phyloP scores from a whole-genome alignment of 2,797 vertebrate genomes.

The Urosaurus nigricauda region DNA sequence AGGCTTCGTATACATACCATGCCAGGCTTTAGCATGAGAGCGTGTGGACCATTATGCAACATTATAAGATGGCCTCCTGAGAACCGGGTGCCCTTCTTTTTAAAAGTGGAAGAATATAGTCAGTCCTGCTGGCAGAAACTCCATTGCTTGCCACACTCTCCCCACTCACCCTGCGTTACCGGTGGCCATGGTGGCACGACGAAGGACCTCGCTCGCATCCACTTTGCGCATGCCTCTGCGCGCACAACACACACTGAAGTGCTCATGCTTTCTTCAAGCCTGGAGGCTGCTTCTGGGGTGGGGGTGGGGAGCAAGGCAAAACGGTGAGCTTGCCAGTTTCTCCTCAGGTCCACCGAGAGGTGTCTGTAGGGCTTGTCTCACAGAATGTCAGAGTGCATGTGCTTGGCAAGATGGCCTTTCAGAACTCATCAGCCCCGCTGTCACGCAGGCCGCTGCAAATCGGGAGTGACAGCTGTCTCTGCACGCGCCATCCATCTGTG shows the following conservation, averaged over 20 bases:
- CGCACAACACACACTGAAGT: slow-evolving; percentile 43
- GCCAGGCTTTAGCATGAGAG: neutral
- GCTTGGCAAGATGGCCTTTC: slow-evolving; percentile 83
- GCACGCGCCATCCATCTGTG: slow-evolving; percentile 90
- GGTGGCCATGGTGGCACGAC: slow-evolving; percentile 21
- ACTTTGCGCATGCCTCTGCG: slow-evolving; percentile 23
- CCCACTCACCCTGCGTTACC: slow-evolving; percentile 44
- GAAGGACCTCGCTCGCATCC: slow-evolving; percentile 50
- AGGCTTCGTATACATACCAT: no score
- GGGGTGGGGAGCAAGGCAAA: slow-evolving; percentile 45
- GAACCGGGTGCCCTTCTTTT: neutral
- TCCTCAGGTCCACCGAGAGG: slow-evolving; percentile 81
- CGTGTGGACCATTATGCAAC: neutral
- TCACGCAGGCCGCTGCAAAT: slow-evolving; percentile 84
- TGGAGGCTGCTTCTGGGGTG: slow-evolving; percentile 76
- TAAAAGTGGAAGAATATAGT: neutral
- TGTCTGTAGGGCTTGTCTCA: slow-evolving; percentile 81
- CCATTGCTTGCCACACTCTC: slow-evolving; percentile 21
- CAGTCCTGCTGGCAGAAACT: neutral
- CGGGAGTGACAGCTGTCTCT: slow-evolving; percentile 89
- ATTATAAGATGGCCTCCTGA: neutral
- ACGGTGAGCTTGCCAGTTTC: slow-evolving; percentile 80
- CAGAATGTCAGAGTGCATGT: slow-evolving; percentile 89
- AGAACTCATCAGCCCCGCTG: slow-evolving; percentile 86
- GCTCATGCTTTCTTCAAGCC: slow-evolving; percentile 74